Evolutionary conservation across 2,797 vertebrate species (phyloP).

Genomic region (Chelon labrosus): DNA sequence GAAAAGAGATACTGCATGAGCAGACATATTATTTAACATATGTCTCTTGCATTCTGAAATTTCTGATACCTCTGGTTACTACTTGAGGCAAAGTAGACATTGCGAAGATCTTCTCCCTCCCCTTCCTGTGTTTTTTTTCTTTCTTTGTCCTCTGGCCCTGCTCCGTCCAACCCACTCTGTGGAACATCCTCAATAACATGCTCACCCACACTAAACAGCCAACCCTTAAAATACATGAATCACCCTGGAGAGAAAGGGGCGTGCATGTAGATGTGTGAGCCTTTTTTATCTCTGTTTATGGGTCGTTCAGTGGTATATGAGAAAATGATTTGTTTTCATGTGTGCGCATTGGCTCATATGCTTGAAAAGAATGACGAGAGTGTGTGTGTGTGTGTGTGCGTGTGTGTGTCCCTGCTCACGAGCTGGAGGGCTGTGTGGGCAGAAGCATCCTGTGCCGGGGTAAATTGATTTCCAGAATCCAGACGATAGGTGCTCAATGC

Average conservation of each 20-base stretch:
- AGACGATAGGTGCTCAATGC: conserved; percentile 53
- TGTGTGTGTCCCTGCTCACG: conserved; percentile 39
- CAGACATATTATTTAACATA: neutral
- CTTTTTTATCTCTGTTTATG: conserved; percentile 54
- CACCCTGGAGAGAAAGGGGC: conserved; percentile 45
- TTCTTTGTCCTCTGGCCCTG: conserved; percentile 40
- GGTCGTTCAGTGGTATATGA: conserved; percentile 52
- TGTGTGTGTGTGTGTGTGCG: conserved; percentile 13
- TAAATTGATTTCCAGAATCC: conserved; percentile 78
- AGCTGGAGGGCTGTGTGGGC: conserved; percentile 73
- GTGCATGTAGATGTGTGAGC: conserved; percentile 33
- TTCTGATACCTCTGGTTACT: conserved; percentile 2
- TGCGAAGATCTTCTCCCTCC: conserved; percentile 26
- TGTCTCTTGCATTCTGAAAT: conserved; percentile 1
- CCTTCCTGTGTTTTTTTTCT: neutral
- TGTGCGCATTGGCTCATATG: conserved; percentile 19
- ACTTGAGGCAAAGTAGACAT: conserved; percentile 19
- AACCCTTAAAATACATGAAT: conserved; percentile 71
- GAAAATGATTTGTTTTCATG: conserved; percentile 63
- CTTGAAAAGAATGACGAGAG: conserved; percentile 11
- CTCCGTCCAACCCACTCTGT: conserved; percentile 58
- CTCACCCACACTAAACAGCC: conserved; percentile 61
- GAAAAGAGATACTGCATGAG: neutral
- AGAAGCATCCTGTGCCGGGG: conserved; percentile 59
- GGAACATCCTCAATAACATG: conserved; percentile 69